A percentile compares a stretch with the other conserved stretches of the same genome.
These are phyloP conservation scores for Apamea epomidion DNA, from an alignment of 2,888 invertebrate species.

Conservation along the genomic window DNA sequence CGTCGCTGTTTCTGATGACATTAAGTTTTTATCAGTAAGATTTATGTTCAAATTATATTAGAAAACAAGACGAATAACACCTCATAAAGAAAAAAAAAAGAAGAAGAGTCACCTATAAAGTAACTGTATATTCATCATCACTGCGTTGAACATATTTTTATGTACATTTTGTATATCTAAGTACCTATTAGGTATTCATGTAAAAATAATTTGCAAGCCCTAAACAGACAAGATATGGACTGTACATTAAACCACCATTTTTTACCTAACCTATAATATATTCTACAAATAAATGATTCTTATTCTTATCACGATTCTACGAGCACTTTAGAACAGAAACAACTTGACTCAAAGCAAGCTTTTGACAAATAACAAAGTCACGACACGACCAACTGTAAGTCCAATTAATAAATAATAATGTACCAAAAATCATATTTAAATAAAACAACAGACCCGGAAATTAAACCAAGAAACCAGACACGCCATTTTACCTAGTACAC, in stretches of 20 bases:
- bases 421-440: slow-evolving; percentile 18
- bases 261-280: too few species aligned
- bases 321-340: not conserved
- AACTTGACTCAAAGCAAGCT: not conserved
- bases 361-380: not conserved
- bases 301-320: not conserved
- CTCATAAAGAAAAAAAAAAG: too few species aligned
- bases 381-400: not conserved
- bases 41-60: slow-evolving; percentile 25
- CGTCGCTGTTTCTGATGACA: slow-evolving; percentile 23
- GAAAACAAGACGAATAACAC: not conserved
- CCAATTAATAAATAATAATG: slow-evolving; percentile 4
- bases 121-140: not conserved
- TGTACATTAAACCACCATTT: too few species aligned
- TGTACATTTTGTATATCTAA: too few species aligned
- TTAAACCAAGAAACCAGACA: slow-evolving; percentile 29
- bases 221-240: too few species aligned
- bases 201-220: too few species aligned
- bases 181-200: too few species aligned
- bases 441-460: slow-evolving; percentile 31
- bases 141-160: too few species aligned
- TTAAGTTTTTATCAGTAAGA: slow-evolving; percentile 23
- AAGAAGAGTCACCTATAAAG: slow-evolving; percentile 5
- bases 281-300: too few species aligned
- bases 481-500: slow-evolving; percentile 23